Percentiles rank a stretch among this genome's conserved stretches.
These are phyloP conservation scores for Aurelia coerulea DNA, from an alignment of 30 jellyfish, hydroid and myxozoan species.

Conservation along the genomic window DNA sequence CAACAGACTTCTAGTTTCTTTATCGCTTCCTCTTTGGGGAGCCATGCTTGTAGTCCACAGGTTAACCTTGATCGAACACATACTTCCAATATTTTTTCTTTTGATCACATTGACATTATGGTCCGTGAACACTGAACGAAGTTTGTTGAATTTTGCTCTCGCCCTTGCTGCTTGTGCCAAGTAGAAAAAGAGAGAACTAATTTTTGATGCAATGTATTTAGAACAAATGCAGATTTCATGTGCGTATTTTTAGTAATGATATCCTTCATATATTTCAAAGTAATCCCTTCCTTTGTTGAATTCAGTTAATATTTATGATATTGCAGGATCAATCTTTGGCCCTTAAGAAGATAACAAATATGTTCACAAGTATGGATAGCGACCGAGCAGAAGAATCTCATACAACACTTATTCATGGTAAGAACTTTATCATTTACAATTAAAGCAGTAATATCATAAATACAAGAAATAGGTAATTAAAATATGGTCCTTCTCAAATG, in stretches of 20 bases:
- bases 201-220: too few relatives aligned
- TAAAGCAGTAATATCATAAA: too few relatives aligned
- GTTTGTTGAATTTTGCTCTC: neutral
- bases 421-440: too few relatives aligned
- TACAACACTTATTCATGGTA: constrained; percentile 25
- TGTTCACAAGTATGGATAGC: constrained; percentile 18
- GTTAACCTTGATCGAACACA: too few relatives aligned
- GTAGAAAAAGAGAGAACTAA: too few relatives aligned
- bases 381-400: neutral
- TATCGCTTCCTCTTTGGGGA: neutral
- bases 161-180: neutral
- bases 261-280: neutral
- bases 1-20: neutral
- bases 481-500: too few relatives aligned
- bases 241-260: neutral
- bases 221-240: neutral
- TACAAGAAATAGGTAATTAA: too few relatives aligned
- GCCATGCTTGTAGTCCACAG: neutral
- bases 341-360: constrained; percentile 29
- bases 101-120: neutral
- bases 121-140: neutral
- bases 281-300: too few relatives aligned
- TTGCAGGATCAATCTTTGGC: constrained; percentile 65
- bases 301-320: neutral
- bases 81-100: neutral